Conservation (phyloP, 2,113 vertebrate genomes). For the Hippopotamus amphibius region DNA sequence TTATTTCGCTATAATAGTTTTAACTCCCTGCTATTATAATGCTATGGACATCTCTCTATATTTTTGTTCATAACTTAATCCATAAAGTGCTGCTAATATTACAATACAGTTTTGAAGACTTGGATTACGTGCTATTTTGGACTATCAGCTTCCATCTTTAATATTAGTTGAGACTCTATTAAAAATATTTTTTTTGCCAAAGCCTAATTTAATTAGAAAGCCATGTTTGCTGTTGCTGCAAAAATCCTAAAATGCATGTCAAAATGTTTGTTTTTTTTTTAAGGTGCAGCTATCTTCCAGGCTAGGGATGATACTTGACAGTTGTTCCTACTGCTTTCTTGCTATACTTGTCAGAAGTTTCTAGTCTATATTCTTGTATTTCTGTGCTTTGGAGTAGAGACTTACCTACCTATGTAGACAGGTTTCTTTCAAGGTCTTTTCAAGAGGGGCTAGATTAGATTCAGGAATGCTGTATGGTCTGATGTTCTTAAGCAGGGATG, state of each 20-base stretch:
- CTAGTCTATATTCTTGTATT: background rate
- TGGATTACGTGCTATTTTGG: background rate
- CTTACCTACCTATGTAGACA: background rate
- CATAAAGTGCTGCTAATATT: background rate
- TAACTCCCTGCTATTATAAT: background rate
- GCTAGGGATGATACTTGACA: background rate
- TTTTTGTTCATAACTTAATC: background rate
- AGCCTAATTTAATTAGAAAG: constrained; percentile 45
- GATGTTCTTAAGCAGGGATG: background rate
- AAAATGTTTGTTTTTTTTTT: background rate
- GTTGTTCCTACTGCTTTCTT: background rate
- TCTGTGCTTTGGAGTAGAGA: background rate
- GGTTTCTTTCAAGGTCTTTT: background rate
- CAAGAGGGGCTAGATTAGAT: background rate
- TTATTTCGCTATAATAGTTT: background rate
- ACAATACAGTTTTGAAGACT: background rate
- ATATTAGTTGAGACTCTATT: background rate
- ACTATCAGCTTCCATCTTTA: background rate
- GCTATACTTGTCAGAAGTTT: background rate
- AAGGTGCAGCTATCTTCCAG: background rate
- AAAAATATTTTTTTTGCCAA: background rate
- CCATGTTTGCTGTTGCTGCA: constrained; percentile 21
- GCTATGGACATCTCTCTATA: background rate
- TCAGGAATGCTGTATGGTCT: background rate
- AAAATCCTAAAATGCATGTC: background rate